These are phyloP conservation scores for Byasa hedistus DNA, from an alignment of 2,888 invertebrate species.

Conservation along the genomic window DNA sequence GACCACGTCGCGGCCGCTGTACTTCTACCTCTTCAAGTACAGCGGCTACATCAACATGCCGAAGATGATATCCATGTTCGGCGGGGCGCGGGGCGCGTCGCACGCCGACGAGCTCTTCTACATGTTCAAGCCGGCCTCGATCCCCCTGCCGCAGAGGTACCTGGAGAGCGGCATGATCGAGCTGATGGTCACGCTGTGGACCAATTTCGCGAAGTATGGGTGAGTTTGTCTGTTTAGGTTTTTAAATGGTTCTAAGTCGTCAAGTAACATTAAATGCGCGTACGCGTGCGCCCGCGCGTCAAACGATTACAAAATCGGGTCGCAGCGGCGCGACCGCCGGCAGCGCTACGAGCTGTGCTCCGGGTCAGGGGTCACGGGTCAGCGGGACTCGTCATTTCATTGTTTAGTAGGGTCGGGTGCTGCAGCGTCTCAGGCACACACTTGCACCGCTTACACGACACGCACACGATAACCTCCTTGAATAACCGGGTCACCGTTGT, in stretches of 20 bases:
- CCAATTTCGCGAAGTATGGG: conserved; percentile 73
- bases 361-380: too few relatives aligned
- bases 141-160: conserved; percentile 59
- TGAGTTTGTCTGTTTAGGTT: too few relatives aligned
- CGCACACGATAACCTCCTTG: too few relatives aligned
- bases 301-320: neutral
- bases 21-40: conserved; percentile 67
- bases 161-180: conserved; percentile 59
- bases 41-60: conserved; percentile 65
- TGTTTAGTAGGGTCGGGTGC: too few relatives aligned
- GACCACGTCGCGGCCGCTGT: conserved; percentile 63
- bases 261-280: too few relatives aligned
- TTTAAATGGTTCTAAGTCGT: too few relatives aligned
- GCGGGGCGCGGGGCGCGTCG: conserved; percentile 56
- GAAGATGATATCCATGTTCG: conserved; percentile 60
- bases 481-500: too few relatives aligned
- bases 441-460: too few relatives aligned
- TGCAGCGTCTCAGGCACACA: too few relatives aligned
- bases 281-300: neutral
- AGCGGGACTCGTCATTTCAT: too few relatives aligned
- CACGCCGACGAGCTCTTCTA: conserved; percentile 73
- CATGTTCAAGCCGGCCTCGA: conserved; percentile 63
- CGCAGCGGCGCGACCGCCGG: too few relatives aligned
- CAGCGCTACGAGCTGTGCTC: too few relatives aligned
- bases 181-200: conserved; percentile 69